A percentile compares a stretch with the other conserved stretches of the same genome.
phyloP scores from a whole-genome alignment of 2,113 vertebrate species.

The Heterochromis multidens region DNA sequence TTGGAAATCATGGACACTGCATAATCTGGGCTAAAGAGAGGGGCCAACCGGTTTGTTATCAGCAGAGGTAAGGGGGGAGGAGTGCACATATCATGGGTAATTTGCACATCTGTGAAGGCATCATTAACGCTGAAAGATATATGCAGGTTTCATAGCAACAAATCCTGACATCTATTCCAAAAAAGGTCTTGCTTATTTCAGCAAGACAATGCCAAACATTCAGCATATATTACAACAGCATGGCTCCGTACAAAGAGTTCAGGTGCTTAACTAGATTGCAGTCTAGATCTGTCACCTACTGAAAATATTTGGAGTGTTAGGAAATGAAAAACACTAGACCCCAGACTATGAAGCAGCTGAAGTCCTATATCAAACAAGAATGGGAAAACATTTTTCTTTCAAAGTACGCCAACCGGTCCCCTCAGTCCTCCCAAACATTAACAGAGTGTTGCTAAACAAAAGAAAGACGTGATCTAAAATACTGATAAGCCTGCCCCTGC shows the following conservation, averaged over 20 bases:
- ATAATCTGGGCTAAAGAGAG: neutral
- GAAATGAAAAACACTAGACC: neutral
- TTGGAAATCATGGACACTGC: neutral
- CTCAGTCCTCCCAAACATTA: neutral
- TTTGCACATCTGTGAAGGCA: neutral
- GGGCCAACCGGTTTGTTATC: neutral
- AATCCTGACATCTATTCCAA: neutral
- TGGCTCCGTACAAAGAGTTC: too few species aligned
- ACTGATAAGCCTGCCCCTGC: neutral
- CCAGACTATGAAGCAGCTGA: neutral
- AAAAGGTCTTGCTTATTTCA: neutral
- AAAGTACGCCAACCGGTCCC: neutral
- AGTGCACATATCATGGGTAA: fast-evolving
- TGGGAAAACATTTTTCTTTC: neutral
- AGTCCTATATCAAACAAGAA: neutral
- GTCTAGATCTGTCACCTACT: fast-evolving
- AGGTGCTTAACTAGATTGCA: neutral
- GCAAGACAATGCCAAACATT: neutral
- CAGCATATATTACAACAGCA: neutral
- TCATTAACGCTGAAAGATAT: neutral
- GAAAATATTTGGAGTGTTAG: neutral
- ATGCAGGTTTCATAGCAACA: neutral
- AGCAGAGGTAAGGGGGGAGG: neutral
- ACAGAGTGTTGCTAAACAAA: neutral
- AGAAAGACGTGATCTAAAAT: neutral